These are phyloP conservation scores for Volucella inanis DNA, from an alignment of 2,888 invertebrate genomes.

Conservation along the genomic window DNA sequence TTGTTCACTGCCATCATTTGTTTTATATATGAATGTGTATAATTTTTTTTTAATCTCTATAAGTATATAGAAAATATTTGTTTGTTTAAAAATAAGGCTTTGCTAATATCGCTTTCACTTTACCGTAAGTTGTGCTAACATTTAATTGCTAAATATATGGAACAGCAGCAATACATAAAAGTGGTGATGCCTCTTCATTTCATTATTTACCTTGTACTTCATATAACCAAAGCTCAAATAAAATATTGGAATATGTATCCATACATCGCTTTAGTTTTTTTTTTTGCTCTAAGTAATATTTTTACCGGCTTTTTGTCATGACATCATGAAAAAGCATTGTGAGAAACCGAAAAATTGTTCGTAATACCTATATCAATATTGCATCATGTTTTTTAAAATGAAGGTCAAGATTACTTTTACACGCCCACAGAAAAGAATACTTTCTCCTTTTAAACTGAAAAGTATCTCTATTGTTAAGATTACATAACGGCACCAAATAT, in stretches of 20 bases:
- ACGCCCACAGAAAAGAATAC: slow-evolving; percentile 22
- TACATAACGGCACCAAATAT: no score
- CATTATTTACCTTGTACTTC: not conserved
- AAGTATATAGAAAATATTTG: not conserved
- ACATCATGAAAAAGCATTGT: not conserved
- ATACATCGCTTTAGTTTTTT: no score
- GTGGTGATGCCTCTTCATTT: no score
- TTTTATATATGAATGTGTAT: not conserved
- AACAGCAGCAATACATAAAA: not conserved
- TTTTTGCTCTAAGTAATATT: no score
- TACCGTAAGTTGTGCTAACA: not conserved
- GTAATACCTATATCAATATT: slow-evolving; percentile 64
- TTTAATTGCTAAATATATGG: not conserved
- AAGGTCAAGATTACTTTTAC: slow-evolving; percentile 64
- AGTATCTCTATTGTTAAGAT: no score
- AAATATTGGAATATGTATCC: not conserved
- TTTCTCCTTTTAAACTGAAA: slow-evolving; percentile 34
- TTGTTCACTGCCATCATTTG: slow-evolving; percentile 2
- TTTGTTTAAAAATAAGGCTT: not conserved
- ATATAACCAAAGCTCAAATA: not conserved
- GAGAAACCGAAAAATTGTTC: slow-evolving; percentile 22
- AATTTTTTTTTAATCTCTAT: not conserved
- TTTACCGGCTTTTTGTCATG: no score
- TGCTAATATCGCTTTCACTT: not conserved
- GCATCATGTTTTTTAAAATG: slow-evolving; percentile 58